phyloP scores from a whole-genome alignment of 2,113 vertebrate genomes.

The Bettongia penicillata region DNA sequence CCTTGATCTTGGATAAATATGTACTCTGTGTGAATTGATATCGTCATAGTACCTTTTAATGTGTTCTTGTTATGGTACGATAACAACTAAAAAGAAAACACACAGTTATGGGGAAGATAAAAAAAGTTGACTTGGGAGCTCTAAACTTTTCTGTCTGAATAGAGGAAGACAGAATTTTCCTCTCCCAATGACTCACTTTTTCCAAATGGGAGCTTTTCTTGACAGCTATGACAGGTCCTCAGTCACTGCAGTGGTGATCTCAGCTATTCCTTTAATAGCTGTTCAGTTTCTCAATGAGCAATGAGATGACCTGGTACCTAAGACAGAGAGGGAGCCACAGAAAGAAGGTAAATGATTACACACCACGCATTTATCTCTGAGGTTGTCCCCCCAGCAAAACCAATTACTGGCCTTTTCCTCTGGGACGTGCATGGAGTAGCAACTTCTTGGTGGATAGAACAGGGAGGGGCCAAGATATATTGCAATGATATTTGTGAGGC shows the following conservation, averaged over 20 bases:
- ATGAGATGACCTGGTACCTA: constrained; percentile 29
- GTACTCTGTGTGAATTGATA: background rate
- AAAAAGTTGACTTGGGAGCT: constrained; percentile 31
- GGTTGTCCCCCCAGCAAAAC: constrained; percentile 73
- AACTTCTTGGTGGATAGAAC: constrained; percentile 44
- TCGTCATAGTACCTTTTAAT: constrained; percentile 44
- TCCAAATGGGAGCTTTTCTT: constrained; percentile 10
- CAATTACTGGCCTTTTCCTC: constrained; percentile 72
- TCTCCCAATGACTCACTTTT: constrained; percentile 14
- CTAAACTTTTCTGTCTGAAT: background rate
- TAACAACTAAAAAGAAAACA: constrained; percentile 12
- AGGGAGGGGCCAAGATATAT: constrained; percentile 23
- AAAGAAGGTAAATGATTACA: constrained; percentile 66
- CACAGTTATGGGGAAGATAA: background rate
- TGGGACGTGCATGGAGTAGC: constrained; percentile 18
- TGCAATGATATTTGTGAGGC: constrained; percentile 68
- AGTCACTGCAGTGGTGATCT: background rate
- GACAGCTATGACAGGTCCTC: constrained; percentile 52
- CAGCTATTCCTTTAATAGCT: background rate
- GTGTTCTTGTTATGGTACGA: background rate
- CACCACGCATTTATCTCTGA: constrained; percentile 73
- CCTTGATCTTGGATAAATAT: background rate
- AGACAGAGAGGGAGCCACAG: constrained; percentile 42
- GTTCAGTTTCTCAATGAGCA: constrained; percentile 43
- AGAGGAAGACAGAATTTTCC: background rate